Percentiles rank a stretch among this genome's conserved stretches.
Conservation (phyloP, 2,797 vertebrate species). For the Rhinichthys osculus region DNA sequence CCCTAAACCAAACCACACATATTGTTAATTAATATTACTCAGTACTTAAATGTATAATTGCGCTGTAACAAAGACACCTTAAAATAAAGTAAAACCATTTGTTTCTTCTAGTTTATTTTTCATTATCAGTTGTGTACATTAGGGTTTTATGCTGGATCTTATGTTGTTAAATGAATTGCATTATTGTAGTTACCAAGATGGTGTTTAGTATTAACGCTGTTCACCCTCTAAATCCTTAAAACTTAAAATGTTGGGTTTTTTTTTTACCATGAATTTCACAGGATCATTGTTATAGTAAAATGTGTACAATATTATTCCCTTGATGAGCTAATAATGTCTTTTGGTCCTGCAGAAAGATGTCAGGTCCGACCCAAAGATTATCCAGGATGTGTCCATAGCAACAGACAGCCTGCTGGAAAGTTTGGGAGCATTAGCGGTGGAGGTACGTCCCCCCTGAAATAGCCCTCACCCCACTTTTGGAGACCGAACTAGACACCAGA, state of each 20-base stretch:
- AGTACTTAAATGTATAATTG: neutral
- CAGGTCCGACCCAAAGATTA: conserved; percentile 80
- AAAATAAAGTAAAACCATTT: neutral
- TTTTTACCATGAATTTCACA: neutral
- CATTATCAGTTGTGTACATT: neutral
- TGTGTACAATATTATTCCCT: neutral
- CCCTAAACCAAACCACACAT: neutral
- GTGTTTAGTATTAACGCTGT: neutral
- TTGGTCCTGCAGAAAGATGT: conserved; percentile 80
- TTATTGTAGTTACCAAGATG: neutral
- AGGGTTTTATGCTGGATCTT: too few relatives aligned
- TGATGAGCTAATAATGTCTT: neutral
- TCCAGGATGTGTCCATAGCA: conserved; percentile 83
- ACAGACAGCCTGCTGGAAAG: conserved; percentile 84
- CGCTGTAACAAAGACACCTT: neutral
- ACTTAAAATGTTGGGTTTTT: neutral
- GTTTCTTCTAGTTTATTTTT: neutral
- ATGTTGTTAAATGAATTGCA: too few relatives aligned
- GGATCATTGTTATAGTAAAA: neutral
- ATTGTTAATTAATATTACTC: neutral
- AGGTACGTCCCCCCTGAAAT: conserved; percentile 79
- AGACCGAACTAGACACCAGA: conserved; percentile 4
- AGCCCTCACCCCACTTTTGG: conserved; percentile 38
- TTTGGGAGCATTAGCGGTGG: conserved; percentile 83
- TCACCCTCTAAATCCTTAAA: neutral